Conservation (phyloP, 2,113 vertebrate species). For the Heterotis niloticus region DNA sequence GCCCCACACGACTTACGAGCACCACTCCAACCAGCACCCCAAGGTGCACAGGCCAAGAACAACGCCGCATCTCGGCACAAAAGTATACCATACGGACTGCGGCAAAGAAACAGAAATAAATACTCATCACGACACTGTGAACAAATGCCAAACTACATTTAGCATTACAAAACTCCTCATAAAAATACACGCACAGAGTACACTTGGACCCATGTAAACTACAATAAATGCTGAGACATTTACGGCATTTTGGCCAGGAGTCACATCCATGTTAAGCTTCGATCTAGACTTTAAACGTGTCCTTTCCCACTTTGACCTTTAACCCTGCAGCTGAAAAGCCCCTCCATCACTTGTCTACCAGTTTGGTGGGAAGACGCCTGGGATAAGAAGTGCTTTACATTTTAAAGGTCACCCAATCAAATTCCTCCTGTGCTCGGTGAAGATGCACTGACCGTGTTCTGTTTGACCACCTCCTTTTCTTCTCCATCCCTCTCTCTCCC, state of each 20-base stretch:
- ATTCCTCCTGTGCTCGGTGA: constrained; percentile 62
- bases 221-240: constrained; percentile 1
- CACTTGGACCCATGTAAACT: constrained; percentile 22
- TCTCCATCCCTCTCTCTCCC: constrained; percentile 30
- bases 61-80: too few species aligned
- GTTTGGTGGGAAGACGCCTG: constrained; percentile 1
- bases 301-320: background rate
- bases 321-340: background rate
- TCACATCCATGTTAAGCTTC: background rate
- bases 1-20: background rate
- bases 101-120: constrained; percentile 31
- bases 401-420: constrained; percentile 27
- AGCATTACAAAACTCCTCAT: background rate
- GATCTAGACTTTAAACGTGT: background rate
- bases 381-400: constrained; percentile 31
- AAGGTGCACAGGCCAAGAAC: background rate
- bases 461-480: constrained; percentile 35
- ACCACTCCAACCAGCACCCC: background rate
- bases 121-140: background rate
- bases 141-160: constrained; percentile 4
- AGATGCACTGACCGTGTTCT: constrained; percentile 70
- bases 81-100: constrained; percentile 4
- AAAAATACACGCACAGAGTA: constrained; percentile 5
- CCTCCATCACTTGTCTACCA: background rate
- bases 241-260: background rate